Conservation (phyloP, 2,888 invertebrate species). For the Rhodophaea formosa region DNA sequence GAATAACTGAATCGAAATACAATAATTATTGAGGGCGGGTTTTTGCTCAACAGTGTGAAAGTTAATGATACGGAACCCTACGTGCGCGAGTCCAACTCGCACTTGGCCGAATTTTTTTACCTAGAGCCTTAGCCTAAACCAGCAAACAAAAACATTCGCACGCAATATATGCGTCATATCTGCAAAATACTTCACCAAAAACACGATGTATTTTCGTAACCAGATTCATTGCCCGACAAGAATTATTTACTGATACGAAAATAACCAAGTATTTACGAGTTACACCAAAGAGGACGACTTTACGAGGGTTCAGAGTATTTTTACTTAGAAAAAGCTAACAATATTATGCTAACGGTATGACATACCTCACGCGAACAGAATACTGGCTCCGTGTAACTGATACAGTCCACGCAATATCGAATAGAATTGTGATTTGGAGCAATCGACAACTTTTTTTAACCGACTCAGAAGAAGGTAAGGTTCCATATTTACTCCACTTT, state of each 20-base stretch:
- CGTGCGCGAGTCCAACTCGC: no score
- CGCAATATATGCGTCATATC: neutral
- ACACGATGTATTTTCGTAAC: neutral
- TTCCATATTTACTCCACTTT: no score
- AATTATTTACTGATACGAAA: constrained; percentile 3
- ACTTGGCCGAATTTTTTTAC: no score
- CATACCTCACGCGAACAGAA: constrained; percentile 57
- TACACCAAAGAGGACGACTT: constrained; percentile 8
- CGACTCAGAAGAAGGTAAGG: no score
- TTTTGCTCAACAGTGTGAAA: no score
- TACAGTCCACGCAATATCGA: constrained; percentile 53
- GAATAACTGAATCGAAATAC: no score
- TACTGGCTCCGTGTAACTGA: constrained; percentile 41
- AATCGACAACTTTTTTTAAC: neutral
- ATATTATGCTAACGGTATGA: constrained; percentile 52
- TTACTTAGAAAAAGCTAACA: constrained; percentile 39
- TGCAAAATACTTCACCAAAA: neutral
- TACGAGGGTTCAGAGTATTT: constrained; percentile 22
- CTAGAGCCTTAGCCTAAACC: no score
- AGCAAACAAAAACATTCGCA: neutral
- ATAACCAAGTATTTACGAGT: constrained; percentile 10
- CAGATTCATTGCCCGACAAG: neutral
- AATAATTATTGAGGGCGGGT: no score
- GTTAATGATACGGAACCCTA: no score
- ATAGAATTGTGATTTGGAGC: neutral